A percentile compares a stretch with the other conserved stretches of the same genome.
These are phyloP conservation scores for Monoplex corrugatus DNA, from an alignment of 2,888 invertebrate species.

Conservation along the genomic window DNA sequence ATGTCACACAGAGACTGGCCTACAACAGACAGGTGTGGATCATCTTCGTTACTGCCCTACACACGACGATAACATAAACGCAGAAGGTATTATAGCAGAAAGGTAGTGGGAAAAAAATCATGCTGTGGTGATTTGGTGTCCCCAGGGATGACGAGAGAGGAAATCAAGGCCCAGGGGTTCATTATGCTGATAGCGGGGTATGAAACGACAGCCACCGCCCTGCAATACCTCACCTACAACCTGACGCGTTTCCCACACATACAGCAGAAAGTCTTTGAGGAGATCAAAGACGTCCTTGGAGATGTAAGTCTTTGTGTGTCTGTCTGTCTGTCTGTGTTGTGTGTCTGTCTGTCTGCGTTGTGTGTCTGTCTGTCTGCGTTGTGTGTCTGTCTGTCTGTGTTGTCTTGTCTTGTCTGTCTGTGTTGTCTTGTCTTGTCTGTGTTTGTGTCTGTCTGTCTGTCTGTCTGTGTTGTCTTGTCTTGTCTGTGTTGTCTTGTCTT, in stretches of 20 bases:
- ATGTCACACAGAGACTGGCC: too few relatives aligned
- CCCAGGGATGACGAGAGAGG: constrained; percentile 50
- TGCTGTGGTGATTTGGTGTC: too few relatives aligned
- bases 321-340: neutral
- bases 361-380: neutral
- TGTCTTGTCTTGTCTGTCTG: too few relatives aligned
- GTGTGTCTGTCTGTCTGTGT: neutral
- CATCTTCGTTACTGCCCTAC: too few relatives aligned
- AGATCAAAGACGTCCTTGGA: constrained; percentile 48
- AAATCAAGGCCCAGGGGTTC: constrained; percentile 52
- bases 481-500: too few relatives aligned
- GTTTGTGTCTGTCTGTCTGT: neutral
- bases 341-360: neutral
- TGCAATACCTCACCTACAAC: constrained; percentile 54
- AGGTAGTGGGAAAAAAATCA: too few relatives aligned
- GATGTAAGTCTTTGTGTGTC: constrained; percentile 26
- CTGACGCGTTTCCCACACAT: constrained; percentile 47
- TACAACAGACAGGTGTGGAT: too few relatives aligned
- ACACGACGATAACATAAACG: too few relatives aligned
- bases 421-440: too few relatives aligned
- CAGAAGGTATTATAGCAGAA: constrained; percentile 19
- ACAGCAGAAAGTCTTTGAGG: constrained; percentile 44
- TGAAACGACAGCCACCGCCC: constrained; percentile 52
- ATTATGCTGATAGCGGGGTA: constrained; percentile 54
- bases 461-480: too few relatives aligned